Conservation (phyloP, 1,140 invertebrate genomes). For the Tetraneura akinire region DNA sequence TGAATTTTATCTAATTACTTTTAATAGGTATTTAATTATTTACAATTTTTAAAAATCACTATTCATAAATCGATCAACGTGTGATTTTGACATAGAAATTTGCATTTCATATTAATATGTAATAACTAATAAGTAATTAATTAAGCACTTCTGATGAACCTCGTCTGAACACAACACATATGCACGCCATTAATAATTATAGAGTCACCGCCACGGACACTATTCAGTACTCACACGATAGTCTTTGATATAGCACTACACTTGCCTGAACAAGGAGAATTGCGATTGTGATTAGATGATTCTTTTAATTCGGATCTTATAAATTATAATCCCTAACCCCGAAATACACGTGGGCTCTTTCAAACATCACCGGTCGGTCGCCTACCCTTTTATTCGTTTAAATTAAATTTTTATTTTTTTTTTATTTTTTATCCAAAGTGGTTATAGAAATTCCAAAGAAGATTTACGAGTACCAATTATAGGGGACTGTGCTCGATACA, state of each 20-base stretch:
- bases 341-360: not conserved
- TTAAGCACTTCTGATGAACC: too few species aligned
- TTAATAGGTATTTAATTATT: too few species aligned
- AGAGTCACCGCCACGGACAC: too few species aligned
- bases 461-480: conserved; percentile 48
- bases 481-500: not conserved
- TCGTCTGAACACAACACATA: too few species aligned
- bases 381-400: conserved; percentile 33
- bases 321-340: not conserved
- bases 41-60: too few species aligned
- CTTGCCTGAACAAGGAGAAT: not conserved
- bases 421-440: not conserved
- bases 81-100: too few species aligned
- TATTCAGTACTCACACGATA: not conserved
- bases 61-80: too few species aligned
- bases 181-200: too few species aligned
- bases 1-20: too few species aligned
- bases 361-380: not conserved
- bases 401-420: not conserved
- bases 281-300: not conserved
- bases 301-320: conserved; percentile 9
- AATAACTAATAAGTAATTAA: too few species aligned
- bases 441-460: conserved; percentile 40
- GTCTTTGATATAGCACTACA: too few species aligned
- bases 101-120: too few species aligned